Percentiles rank a stretch among this genome's conserved stretches.
These are phyloP conservation scores for Corbicula japonica DNA, from an alignment of 2,888 invertebrate species.

Conservation along the genomic window DNA sequence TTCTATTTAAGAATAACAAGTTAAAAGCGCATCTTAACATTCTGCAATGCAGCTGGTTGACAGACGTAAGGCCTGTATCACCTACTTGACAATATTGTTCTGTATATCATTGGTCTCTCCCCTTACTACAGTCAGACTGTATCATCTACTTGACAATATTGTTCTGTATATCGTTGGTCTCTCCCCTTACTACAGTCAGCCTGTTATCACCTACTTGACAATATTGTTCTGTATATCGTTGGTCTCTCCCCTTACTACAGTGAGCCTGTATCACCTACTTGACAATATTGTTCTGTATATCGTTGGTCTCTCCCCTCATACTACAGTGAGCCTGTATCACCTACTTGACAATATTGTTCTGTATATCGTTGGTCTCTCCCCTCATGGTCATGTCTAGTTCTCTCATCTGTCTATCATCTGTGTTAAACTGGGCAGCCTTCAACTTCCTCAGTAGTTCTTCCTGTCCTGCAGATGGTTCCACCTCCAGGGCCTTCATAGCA, in stretches of 20 bases:
- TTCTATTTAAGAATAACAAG: too few relatives aligned
- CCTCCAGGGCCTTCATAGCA: conserved; percentile 91
- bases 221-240: conserved; percentile 96
- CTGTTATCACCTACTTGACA: conserved; percentile 92
- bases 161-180: conserved; percentile 94
- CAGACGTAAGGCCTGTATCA: too few relatives aligned
- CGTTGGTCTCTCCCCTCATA: conserved; percentile 92
- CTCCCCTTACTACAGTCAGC: too few relatives aligned
- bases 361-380: conserved; percentile 91
- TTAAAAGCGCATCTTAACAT: too few relatives aligned
- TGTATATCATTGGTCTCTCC: conserved; percentile 92
- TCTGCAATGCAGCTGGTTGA: too few relatives aligned
- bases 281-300: conserved; percentile 96
- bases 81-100: conserved; percentile 94
- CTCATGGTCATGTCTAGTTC: conserved; percentile 94
- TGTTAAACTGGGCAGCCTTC: conserved; percentile 90
- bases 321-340: too few relatives aligned
- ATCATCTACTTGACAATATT: conserved; percentile 92
- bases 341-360: conserved; percentile 95
- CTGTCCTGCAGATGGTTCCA: conserved; percentile 87
- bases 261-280: too few relatives aligned
- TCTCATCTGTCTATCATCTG: conserved; percentile 91
- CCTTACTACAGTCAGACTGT: too few relatives aligned
- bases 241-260: conserved; percentile 90
- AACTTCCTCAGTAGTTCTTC: conserved; percentile 90